Evolutionary conservation across 2,888 invertebrate species (phyloP), one percentile per base, ranked within the genome.

Genomic region (Chirona hameri): DNA sequence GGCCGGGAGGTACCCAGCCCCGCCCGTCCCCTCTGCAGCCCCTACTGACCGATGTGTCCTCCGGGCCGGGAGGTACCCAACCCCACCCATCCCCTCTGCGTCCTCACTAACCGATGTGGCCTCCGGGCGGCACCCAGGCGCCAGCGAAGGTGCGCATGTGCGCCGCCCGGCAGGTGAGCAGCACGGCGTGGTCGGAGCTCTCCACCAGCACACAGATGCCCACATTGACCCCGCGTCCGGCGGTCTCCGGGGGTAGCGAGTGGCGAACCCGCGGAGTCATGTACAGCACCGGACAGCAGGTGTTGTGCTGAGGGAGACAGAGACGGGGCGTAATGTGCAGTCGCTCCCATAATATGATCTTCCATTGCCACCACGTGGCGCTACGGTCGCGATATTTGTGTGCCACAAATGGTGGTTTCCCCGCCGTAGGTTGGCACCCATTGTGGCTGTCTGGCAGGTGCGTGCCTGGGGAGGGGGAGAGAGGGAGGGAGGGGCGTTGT

Each of bases 111-210:
- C 86, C 89, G 60, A 89, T 84, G 84, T 88, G 88, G 7, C 89
- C 89, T 81, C 89, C 89, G 84, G 89, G 89, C 46, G 89, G 89
- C 0, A 89, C 89, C 89, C 89, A 90, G 10, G 88, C 86, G 15
- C 87, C 87, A 14, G 89, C 89, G 85, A 89, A 89, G 60, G 89
- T 87, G 27, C 88, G 83, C 85, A 89, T 86, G 82, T 88, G 87
- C 27, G 85, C 84, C 5, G 88, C 87, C 72, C 89, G 85, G 69
- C 88, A 86, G 7, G 89, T 89, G 79, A 89, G 86, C 24, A 90
- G 85, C n/a, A 90, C 84, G 82, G 87, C 86, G 7, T 86, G 85
- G 85, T 89, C 89, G 48, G 85, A 85, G 12, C 88, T 87, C 85
- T 89, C 88, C 7, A 87, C 88, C 29, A 88, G 88, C 57, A 88